These are phyloP conservation scores for Pristionchus maxplancki DNA, from an alignment of 2,888 invertebrate genomes.

Conservation along the genomic window DNA sequence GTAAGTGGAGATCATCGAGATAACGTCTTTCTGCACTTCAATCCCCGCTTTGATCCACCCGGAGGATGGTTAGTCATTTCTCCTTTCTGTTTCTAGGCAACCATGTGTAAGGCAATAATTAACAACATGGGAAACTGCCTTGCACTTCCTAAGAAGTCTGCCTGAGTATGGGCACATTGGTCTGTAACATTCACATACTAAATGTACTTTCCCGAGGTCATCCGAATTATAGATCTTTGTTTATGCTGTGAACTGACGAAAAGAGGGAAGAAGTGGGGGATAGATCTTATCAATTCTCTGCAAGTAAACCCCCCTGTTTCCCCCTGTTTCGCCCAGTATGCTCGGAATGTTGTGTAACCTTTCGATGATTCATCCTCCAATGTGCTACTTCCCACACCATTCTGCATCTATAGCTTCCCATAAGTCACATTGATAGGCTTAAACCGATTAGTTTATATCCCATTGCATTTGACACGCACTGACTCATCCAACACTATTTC, in stretches of 20 bases:
- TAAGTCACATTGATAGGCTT: background rate
- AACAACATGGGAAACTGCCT: background rate
- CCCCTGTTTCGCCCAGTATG: background rate
- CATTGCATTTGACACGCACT: background rate
- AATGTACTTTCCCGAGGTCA: background rate
- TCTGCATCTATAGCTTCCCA: background rate
- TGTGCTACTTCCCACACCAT: background rate
- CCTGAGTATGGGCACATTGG: background rate
- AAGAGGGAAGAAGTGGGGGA: background rate
- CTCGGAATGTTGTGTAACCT: constrained; percentile 10
- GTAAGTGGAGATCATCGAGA: constrained; percentile 74
- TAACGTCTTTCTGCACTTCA: constrained; percentile 69
- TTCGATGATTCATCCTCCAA: constrained; percentile 6
- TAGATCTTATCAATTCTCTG: background rate
- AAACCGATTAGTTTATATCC: background rate
- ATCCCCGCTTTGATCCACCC: constrained; percentile 60
- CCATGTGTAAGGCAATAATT: constrained; percentile 5
- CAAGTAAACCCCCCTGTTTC: background rate
- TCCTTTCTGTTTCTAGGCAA: background rate
- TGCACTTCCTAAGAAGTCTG: background rate
- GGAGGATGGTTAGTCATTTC: constrained; percentile 53
- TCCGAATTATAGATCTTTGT: background rate
- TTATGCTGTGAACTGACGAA: background rate
- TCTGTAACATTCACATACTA: background rate
- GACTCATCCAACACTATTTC: background rate